These are phyloP conservation scores for Luidia sarsii DNA, from an alignment of 53 echinoderm and acorn worm genomes.

Conservation along the genomic window DNA sequence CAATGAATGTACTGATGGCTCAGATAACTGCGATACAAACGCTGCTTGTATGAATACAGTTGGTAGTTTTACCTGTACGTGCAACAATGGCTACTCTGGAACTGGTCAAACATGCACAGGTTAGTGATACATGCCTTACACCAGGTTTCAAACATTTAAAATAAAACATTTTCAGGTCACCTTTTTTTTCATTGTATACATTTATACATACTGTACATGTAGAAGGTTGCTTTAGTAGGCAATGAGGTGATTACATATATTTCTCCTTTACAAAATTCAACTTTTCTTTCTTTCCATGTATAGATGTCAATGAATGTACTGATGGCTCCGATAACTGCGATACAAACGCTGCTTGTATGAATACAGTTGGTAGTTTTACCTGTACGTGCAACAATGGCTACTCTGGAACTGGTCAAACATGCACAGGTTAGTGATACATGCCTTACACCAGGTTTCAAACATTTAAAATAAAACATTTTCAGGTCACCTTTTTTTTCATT, in stretches of 20 bases:
- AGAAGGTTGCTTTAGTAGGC: no score
- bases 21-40: neutral
- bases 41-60: neutral
- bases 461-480: no score
- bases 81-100: constrained; percentile 22
- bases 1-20: neutral
- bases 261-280: no score
- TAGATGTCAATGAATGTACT: no score
- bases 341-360: neutral
- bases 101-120: neutral
- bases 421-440: neutral
- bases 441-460: neutral
- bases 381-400: constrained; percentile 21
- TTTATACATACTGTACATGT: no score
- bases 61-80: neutral
- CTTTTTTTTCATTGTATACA: no score
- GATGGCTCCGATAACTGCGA: neutral
- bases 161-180: no score
- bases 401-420: neutral
- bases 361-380: neutral
- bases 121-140: neutral
- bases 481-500: no score
- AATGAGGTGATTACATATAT: no score
- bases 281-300: no score
- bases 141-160: neutral